Percentiles rank a stretch among this genome's conserved stretches.
Conservation (phyloP, 2,888 invertebrate genomes). For the Xestobium rufovillosum region DNA sequence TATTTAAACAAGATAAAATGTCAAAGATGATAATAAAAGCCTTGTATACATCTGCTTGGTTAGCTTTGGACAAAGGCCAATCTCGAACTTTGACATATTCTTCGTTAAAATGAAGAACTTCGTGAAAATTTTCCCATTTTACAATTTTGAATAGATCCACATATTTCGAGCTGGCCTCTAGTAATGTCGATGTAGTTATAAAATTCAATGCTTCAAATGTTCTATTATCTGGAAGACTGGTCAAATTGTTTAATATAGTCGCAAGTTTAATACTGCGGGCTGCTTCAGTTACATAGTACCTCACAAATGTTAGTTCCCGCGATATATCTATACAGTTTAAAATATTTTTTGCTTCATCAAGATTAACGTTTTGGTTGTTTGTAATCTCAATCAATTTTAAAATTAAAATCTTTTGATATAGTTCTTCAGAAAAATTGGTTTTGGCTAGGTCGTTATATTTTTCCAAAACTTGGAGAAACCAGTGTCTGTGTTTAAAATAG, state of each 20-base stretch:
- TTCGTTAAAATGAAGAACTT: too few relatives aligned
- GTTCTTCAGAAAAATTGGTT: constrained; percentile 21
- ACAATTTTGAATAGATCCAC: constrained; percentile 20
- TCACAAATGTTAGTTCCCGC: too few relatives aligned
- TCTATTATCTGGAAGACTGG: too few relatives aligned
- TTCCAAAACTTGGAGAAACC: constrained; percentile 34
- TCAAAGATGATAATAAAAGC: constrained; percentile 49
- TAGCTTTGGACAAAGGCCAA: constrained; percentile 10
- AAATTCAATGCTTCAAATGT: too few relatives aligned
- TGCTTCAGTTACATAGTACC: constrained; percentile 30
- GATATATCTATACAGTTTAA: constrained; percentile 19
- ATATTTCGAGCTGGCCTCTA: constrained; percentile 20
- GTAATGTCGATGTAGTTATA: constrained; percentile 24
- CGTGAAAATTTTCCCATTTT: constrained; percentile 13
- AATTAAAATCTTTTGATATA: constrained; percentile 27
- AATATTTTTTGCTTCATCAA: constrained; percentile 20
- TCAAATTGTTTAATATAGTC: too few relatives aligned
- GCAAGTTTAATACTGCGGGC: constrained; percentile 26
- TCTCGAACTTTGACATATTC: too few relatives aligned
- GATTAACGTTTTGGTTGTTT: constrained; percentile 25
- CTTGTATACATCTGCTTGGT: constrained; percentile 36
- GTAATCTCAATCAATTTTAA: constrained; percentile 30
- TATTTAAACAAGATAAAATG: too few relatives aligned
- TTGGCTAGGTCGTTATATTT: constrained; percentile 21
- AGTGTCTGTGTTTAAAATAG: constrained; percentile 34